These are phyloP conservation scores for Drosophila melanosoma DNA, from an alignment of 2,888 invertebrate species.

Conservation along the genomic window DNA sequence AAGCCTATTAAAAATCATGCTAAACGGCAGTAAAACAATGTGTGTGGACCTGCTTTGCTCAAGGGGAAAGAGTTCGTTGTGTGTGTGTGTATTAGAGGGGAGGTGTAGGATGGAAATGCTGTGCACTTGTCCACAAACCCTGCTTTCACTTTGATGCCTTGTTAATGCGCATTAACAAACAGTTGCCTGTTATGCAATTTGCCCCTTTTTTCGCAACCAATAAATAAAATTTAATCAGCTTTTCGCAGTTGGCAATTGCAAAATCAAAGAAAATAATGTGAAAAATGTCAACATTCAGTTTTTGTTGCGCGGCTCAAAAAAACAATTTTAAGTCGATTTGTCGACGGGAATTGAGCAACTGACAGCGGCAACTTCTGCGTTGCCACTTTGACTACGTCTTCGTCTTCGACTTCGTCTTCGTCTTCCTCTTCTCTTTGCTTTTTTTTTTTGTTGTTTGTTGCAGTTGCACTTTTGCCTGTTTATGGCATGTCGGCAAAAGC, in stretches of 20 bases:
- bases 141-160: slow-evolving; percentile 33
- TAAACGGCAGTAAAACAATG: slow-evolving; percentile 79
- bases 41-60: slow-evolving; percentile 39
- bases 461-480: slow-evolving; percentile 49
- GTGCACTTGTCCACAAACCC: slow-evolving; percentile 53
- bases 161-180: slow-evolving; percentile 61
- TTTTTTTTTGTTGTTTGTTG: slow-evolving; percentile 24
- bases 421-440: not conserved
- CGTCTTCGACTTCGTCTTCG: not conserved
- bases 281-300: slow-evolving; percentile 48
- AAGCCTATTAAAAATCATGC: slow-evolving; percentile 80
- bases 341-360: slow-evolving; percentile 33
- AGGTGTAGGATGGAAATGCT: not conserved
- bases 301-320: slow-evolving; percentile 56
- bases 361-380: slow-evolving; percentile 29
- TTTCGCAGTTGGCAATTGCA: slow-evolving; percentile 32
- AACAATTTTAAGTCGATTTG: slow-evolving; percentile 80
- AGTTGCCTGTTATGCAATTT: slow-evolving; percentile 30
- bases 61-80: not conserved
- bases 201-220: slow-evolving; percentile 33
- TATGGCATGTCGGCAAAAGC: slow-evolving; percentile 43
- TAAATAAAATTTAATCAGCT: slow-evolving; percentile 69
- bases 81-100: not conserved
- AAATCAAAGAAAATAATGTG: slow-evolving; percentile 57
- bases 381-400: not conserved